Evolutionary conservation across 2,113 vertebrate species (phyloP).

Genomic region (Coryphaenoides rupestris): DNA sequence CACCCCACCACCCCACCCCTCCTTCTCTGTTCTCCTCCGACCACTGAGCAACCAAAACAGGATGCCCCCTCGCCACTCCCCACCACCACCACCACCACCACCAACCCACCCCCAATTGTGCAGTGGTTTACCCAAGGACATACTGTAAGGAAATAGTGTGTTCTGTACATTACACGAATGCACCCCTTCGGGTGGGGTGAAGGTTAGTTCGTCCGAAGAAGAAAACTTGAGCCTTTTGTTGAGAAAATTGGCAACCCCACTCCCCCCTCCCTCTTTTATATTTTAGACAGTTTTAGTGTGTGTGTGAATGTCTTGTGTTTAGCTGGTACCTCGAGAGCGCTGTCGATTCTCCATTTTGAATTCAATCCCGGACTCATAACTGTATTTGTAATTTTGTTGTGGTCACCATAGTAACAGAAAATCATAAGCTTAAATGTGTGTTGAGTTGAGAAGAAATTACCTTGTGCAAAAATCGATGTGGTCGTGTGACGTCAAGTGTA

Average conservation of each 20-base stretch:
- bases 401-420: constrained; percentile 57
- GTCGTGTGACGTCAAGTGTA: constrained; percentile 1
- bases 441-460: constrained; percentile 22
- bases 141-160: no score
- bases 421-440: constrained; percentile 17
- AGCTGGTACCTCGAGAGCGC: neutral
- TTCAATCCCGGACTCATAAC: constrained; percentile 30
- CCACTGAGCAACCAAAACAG: no score
- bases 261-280: no score
- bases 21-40: neutral
- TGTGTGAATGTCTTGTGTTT: neutral
- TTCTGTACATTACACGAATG: no score
- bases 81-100: neutral
- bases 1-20: neutral
- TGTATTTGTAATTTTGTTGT: constrained; percentile 1
- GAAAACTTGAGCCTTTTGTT: no score
- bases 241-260: neutral
- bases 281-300: no score
- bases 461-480: constrained; percentile 48
- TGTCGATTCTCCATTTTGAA: constrained; percentile 24
- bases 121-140: no score
- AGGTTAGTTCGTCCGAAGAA: no score
- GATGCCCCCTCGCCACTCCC: neutral
- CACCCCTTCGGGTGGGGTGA: no score
- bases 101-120: neutral